Evolutionary conservation across 2,113 vertebrate species (phyloP).

Genomic region (Ia io): DNA sequence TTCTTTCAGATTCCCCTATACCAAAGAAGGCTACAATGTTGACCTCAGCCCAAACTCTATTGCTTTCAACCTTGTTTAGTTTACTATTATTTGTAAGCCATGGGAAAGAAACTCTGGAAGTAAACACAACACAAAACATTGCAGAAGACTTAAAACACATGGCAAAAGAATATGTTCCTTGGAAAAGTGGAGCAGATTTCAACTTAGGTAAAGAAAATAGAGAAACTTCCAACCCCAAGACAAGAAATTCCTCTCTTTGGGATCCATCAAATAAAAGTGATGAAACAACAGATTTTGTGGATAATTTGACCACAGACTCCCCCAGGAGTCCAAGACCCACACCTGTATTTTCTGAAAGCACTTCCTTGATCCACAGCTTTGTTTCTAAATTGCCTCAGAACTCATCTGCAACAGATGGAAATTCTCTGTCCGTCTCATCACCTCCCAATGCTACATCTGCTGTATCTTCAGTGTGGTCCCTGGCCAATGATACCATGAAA

Average conservation of each 20-base stretch:
- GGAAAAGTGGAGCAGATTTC: neutral
- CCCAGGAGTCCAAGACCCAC: neutral
- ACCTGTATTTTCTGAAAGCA: neutral
- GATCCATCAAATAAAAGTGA: neutral
- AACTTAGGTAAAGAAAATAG: neutral
- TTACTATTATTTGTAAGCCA: conserved; percentile 48
- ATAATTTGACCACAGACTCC: neutral
- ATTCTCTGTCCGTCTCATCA: neutral
- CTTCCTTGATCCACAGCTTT: neutral
- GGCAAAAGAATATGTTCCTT: neutral
- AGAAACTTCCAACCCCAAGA: neutral
- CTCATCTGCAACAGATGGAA: neutral
- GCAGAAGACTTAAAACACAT: neutral
- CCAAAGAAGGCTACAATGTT: conserved; percentile 63
- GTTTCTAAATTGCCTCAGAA: conserved; percentile 49
- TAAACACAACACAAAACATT: neutral
- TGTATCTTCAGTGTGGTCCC: neutral
- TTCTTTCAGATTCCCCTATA: conserved; percentile 66
- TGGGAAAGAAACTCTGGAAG: neutral
- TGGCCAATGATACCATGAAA: neutral
- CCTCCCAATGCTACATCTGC: neutral
- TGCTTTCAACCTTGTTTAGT: conserved; percentile 62
- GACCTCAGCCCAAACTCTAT: conserved; percentile 42
- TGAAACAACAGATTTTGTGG: neutral
- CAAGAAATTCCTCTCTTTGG: neutral